phyloP scores from a whole-genome alignment of 2,888 invertebrate genomes.

The Drosophila hamatofila region DNA sequence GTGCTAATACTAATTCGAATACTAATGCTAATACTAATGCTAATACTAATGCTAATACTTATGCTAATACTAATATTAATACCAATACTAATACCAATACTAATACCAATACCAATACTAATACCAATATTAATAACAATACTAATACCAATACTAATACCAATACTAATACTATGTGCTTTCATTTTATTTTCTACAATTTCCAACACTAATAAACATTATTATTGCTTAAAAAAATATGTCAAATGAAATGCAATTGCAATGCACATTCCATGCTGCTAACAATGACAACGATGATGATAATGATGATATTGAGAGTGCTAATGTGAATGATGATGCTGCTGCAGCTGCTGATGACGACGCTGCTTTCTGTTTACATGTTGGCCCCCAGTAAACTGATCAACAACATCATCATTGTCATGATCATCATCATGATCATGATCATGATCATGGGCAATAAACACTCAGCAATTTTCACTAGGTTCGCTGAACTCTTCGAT shows the following conservation, averaged over 20 bases:
- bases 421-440: constrained; percentile 24
- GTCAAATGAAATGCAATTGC: constrained; percentile 26
- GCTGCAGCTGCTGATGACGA: constrained; percentile 15
- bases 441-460: constrained; percentile 49
- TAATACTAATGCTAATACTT: neutral
- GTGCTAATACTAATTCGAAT: neutral
- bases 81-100: neutral
- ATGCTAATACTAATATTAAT: neutral
- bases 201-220: neutral
- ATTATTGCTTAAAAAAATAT: neutral
- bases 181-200: neutral
- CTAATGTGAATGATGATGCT: neutral
- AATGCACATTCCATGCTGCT: constrained; percentile 25
- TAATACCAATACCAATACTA: neutral
- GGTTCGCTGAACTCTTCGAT: constrained; percentile 68
- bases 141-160: neutral
- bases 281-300: constrained; percentile 9
- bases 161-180: neutral
- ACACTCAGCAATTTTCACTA: constrained; percentile 70
- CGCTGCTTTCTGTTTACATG: constrained; percentile 29
- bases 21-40: neutral
- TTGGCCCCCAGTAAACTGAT: constrained; percentile 13
- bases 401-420: constrained; percentile 31
- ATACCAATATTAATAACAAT: neutral
- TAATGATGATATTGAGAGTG: constrained; percentile 14